Evolutionary conservation across 2,888 invertebrate genomes (phyloP).

Genomic region (Dynastes hyllus): DNA sequence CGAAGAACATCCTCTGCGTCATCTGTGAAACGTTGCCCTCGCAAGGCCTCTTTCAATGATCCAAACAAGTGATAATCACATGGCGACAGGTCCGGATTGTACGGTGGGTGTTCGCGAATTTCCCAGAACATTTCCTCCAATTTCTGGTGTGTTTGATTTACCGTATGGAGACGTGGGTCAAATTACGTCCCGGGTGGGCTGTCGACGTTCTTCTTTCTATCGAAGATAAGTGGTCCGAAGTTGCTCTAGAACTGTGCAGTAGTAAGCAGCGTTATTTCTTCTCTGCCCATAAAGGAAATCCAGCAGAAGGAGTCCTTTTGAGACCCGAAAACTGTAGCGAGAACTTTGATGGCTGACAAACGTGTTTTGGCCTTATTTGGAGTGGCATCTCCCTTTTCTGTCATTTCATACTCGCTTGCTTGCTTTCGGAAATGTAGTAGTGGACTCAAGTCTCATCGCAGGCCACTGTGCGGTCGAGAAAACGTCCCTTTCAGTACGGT

Average conservation of each 20-base stretch:
- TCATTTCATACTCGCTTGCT: background rate
- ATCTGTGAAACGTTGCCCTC: background rate
- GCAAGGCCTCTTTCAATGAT: background rate
- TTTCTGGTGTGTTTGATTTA: conserved; percentile 6
- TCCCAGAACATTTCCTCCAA: conserved; percentile 3
- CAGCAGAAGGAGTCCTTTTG: background rate
- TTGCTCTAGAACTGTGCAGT: background rate
- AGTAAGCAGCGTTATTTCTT: background rate
- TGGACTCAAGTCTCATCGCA: conserved; percentile 1
- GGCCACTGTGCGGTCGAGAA: too few relatives aligned
- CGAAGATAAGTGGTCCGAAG: background rate
- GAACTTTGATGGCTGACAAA: background rate
- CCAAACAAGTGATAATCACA: background rate
- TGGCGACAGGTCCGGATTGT: background rate
- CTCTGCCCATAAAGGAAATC: background rate
- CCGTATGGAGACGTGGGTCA: background rate
- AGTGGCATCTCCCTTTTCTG: background rate
- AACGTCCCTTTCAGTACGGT: background rate
- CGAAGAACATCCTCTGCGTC: too few relatives aligned
- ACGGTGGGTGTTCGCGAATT: background rate
- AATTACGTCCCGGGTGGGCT: background rate
- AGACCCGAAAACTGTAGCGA: background rate
- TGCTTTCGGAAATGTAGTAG: background rate
- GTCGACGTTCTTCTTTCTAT: background rate
- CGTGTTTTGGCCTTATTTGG: background rate